Percentiles rank a stretch among this genome's conserved stretches.
Conservation (phyloP, 2,113 vertebrate genomes). For the Orientallactaga bullata region DNA sequence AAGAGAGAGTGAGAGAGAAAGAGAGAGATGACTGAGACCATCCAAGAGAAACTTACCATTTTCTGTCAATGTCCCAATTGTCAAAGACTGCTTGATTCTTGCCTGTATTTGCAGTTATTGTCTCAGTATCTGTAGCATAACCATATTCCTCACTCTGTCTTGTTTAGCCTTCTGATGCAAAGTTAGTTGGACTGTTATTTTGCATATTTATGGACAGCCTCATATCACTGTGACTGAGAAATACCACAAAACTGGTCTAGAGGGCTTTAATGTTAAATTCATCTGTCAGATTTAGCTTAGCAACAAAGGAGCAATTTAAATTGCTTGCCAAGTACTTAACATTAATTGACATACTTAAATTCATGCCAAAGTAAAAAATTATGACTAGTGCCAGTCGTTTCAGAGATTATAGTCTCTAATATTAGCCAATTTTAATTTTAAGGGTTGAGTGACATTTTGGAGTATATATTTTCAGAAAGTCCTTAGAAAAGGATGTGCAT, state of each 20-base stretch:
- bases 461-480: background rate
- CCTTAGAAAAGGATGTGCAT: background rate
- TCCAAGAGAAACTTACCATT: background rate
- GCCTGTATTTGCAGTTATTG: background rate
- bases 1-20: too few relatives aligned
- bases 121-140: background rate
- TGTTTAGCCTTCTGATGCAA: background rate
- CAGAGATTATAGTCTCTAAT: conserved; percentile 64
- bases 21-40: background rate
- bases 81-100: background rate
- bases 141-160: background rate
- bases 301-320: conserved; percentile 79
- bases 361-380: conserved; percentile 71
- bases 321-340: conserved; percentile 69
- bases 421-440: conserved; percentile 45
- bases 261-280: conserved; percentile 47
- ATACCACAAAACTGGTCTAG: background rate
- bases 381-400: conserved; percentile 74
- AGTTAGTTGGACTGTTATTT: background rate
- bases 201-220: background rate
- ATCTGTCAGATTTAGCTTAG: conserved; percentile 63
- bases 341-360: conserved; percentile 75
- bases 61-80: background rate
- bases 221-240: conserved; percentile 39
- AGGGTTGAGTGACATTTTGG: conserved; percentile 23